These are phyloP conservation scores for Cathartes aura DNA, from an alignment of 2,113 vertebrate genomes.

Conservation along the genomic window DNA sequence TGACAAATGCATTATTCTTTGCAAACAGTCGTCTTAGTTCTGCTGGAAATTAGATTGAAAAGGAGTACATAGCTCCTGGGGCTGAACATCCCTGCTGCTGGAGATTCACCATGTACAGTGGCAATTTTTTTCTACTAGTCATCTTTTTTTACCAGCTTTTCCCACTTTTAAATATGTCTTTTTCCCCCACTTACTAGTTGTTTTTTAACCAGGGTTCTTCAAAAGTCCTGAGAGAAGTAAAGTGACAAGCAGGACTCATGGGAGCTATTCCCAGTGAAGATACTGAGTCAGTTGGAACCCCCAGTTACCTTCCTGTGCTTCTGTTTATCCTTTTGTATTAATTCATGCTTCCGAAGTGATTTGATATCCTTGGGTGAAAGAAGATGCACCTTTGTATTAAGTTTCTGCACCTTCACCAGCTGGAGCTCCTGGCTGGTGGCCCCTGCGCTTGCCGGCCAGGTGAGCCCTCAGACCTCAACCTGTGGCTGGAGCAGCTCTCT, in stretches of 20 bases:
- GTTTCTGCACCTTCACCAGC: background rate
- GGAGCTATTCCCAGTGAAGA: background rate
- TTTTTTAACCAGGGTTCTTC: background rate
- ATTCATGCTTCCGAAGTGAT: background rate
- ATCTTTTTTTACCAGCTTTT: background rate
- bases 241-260: background rate
- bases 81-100: background rate
- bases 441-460: accelerated
- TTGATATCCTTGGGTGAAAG: background rate
- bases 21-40: background rate
- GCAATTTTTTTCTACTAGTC: background rate
- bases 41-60: background rate
- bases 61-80: background rate
- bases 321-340: background rate
- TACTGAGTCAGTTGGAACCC: background rate
- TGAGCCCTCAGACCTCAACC: background rate
- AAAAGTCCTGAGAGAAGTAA: background rate
- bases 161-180: background rate
- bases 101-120: background rate
- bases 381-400: background rate
- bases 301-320: background rate
- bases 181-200: accelerated
- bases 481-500: background rate
- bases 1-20: background rate
- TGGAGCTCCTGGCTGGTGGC: background rate